Conservation (phyloP, 2,113 vertebrate genomes). For the Mola mola region DNA sequence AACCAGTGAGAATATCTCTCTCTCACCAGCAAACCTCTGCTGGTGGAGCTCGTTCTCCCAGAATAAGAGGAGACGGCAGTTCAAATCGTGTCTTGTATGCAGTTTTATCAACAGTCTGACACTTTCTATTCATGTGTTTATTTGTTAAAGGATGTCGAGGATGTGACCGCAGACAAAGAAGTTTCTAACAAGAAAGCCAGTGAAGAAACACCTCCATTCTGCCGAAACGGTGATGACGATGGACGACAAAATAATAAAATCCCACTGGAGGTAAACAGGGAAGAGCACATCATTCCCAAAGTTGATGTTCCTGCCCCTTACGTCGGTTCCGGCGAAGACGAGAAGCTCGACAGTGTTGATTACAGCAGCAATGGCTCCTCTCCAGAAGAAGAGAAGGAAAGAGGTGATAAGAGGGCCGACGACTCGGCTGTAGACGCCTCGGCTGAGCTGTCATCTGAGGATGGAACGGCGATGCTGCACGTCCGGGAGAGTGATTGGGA, state of each 20-base stretch:
- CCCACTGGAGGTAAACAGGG: background rate
- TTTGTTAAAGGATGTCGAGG: background rate
- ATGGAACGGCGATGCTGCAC: no score
- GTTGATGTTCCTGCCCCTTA: background rate
- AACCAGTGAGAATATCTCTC: background rate
- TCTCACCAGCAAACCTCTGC: no score
- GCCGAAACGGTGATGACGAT: no score
- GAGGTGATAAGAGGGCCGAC: background rate
- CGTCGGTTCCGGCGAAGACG: conserved; percentile 1
- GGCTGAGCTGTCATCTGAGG: background rate
- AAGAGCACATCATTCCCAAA: background rate
- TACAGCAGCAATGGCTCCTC: background rate
- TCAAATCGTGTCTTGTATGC: no score
- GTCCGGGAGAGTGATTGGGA: background rate
- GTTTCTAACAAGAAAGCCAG: background rate
- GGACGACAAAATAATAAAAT: no score
- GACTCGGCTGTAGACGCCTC: background rate
- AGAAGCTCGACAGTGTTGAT: background rate
- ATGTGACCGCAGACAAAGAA: background rate
- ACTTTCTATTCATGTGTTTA: no score
- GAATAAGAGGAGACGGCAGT: no score
- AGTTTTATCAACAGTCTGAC: no score
- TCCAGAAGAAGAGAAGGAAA: conserved; percentile 11
- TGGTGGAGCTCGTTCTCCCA: no score
- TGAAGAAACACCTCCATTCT: background rate